phyloP scores from a whole-genome alignment of 2,888 invertebrate genomes.

The Kryphioiulus occultus region DNA sequence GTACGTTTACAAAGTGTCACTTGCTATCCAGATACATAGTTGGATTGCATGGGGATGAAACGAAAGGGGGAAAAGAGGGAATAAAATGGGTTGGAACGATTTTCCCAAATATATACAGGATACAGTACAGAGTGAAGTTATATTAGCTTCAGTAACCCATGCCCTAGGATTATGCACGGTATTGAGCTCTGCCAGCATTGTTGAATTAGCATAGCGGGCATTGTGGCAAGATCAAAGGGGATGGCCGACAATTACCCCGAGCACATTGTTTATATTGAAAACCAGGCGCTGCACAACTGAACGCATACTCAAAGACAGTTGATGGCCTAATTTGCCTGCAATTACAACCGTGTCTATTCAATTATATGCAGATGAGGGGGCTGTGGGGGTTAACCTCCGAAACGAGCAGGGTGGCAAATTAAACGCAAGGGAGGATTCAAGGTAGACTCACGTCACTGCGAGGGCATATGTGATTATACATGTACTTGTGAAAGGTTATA shows the following conservation, averaged over 20 bases:
- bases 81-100: neutral
- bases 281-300: neutral
- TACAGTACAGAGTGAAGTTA: neutral
- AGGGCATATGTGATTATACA: too few species aligned
- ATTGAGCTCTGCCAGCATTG: neutral
- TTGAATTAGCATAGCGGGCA: slow-evolving; percentile 14
- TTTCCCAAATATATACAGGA: neutral
- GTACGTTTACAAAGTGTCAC: neutral
- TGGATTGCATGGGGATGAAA: neutral
- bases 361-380: slow-evolving; percentile 38
- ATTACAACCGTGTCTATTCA: slow-evolving; percentile 37
- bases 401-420: slow-evolving; percentile 18
- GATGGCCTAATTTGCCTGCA: slow-evolving; percentile 34
- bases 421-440: neutral
- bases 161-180: slow-evolving; percentile 33
- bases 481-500: too few species aligned
- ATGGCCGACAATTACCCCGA: slow-evolving; percentile 36
- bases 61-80: neutral
- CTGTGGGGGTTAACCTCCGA: slow-evolving; percentile 15
- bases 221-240: slow-evolving; percentile 35
- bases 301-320: slow-evolving; percentile 27
- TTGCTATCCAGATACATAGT: neutral
- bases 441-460: neutral
- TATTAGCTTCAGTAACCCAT: neutral
- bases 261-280: slow-evolving; percentile 27